Conservation (phyloP, 2,888 invertebrate genomes). For the Xestia ashworthii region DNA sequence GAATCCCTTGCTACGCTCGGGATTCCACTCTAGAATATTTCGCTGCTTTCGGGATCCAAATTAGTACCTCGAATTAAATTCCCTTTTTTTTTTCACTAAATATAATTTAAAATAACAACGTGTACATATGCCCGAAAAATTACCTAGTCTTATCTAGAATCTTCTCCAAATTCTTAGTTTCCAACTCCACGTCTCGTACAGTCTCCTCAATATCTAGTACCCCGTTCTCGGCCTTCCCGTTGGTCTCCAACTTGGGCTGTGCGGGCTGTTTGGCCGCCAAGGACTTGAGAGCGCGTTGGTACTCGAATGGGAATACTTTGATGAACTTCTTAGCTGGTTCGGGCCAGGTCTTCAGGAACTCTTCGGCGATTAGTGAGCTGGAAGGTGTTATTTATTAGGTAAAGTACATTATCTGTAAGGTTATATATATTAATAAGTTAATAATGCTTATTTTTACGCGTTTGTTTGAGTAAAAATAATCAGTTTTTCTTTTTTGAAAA, state of each 20-base stretch:
- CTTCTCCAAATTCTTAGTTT: slow-evolving; percentile 95
- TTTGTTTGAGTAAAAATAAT: background rate
- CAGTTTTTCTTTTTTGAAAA: no score
- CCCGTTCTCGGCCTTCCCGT: slow-evolving; percentile 82
- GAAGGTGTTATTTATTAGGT: background rate
- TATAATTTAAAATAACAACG: no score
- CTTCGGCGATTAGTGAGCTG: slow-evolving; percentile 94
- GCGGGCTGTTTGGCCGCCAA: slow-evolving; percentile 79
- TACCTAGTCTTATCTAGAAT: slow-evolving; percentile 94
- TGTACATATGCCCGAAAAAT: no score
- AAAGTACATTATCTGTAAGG: background rate
- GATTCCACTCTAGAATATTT: no score
- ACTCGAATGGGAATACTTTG: slow-evolving; percentile 99
- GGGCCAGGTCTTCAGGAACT: slow-evolving; percentile 95
- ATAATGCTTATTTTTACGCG: background rate
- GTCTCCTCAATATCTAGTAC: slow-evolving; percentile 97
- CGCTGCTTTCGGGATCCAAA: no score
- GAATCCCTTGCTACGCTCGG: no score
- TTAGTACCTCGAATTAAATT: no score
- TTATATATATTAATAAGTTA: background rate
- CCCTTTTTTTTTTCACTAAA: no score
- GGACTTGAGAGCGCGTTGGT: slow-evolving; percentile 96
- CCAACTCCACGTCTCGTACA: slow-evolving; percentile 94
- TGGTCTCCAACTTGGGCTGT: slow-evolving; percentile 74
- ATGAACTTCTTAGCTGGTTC: slow-evolving; percentile 94